Conservation (phyloP, 53 echinoderm and acorn worm genomes). For the Hippasteria phrygiana region DNA sequence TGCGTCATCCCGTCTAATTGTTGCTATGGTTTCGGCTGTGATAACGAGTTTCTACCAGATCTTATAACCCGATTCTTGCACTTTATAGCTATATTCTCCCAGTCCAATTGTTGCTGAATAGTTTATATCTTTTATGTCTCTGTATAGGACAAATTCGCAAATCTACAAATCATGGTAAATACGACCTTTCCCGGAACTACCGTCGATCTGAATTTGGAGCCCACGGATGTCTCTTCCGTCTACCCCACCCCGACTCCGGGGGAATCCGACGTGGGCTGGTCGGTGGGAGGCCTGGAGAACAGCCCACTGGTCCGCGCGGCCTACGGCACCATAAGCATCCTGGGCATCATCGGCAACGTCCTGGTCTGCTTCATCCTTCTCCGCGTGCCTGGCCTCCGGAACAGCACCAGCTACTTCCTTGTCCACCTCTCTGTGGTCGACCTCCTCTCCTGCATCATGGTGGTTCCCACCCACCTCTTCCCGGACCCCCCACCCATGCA, state of each 20-base stretch:
- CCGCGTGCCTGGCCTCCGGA: slow-evolving; percentile 69
- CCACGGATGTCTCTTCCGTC: background rate
- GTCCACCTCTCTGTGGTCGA: slow-evolving; percentile 84
- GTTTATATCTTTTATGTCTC: too few relatives aligned
- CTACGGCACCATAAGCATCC: slow-evolving; percentile 79
- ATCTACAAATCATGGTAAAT: too few relatives aligned
- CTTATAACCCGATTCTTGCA: too few relatives aligned
- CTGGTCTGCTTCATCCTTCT: slow-evolving; percentile 71
- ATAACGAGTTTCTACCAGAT: too few relatives aligned
- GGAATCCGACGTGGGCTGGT: slow-evolving; percentile 73
- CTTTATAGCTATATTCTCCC: too few relatives aligned
- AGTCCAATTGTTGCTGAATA: too few relatives aligned
- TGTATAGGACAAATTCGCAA: too few relatives aligned
- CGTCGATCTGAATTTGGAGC: background rate
- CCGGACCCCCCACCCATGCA: slow-evolving; percentile 28
- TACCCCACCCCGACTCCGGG: background rate
- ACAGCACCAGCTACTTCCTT: slow-evolving; percentile 86
- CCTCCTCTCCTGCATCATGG: slow-evolving; percentile 30
- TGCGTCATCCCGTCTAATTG: too few relatives aligned
- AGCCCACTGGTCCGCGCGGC: slow-evolving; percentile 60
- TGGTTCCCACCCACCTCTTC: slow-evolving; percentile 59
- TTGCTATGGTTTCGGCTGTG: too few relatives aligned
- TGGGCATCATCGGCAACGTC: slow-evolving; percentile 78
- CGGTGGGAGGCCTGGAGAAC: slow-evolving; percentile 79
- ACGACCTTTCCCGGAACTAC: background rate